Evolutionary conservation across 2,888 invertebrate species (phyloP).

Genomic region (Synergus umbraculus): DNA sequence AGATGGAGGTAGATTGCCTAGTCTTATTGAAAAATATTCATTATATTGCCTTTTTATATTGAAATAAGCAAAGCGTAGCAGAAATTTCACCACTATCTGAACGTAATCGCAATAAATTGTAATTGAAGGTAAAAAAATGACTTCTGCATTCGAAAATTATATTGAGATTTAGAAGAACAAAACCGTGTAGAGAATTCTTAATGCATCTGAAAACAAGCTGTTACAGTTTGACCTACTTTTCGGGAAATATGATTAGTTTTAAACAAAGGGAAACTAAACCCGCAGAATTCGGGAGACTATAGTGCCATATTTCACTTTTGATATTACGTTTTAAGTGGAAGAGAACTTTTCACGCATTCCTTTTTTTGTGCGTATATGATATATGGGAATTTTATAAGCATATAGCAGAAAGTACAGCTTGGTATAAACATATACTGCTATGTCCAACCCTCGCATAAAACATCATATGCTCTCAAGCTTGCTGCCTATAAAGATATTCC

Average conservation of each 20-base stretch:
- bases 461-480: too few species aligned
- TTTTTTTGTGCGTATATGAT: background rate
- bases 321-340: background rate
- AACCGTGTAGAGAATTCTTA: constrained; percentile 23
- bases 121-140: background rate
- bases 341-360: background rate
- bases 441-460: background rate
- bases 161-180: background rate
- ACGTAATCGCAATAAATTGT: too few species aligned
- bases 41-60: background rate
- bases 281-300: background rate
- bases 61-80: background rate
- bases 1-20: too few species aligned
- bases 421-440: background rate
- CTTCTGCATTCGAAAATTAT: background rate
- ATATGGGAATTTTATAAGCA: background rate
- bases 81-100: too few species aligned
- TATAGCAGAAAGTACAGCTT: too few species aligned
- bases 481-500: background rate
- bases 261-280: constrained; percentile 4
- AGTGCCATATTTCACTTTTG: background rate
- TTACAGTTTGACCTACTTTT: constrained; percentile 37
- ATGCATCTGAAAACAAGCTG: constrained; percentile 11
- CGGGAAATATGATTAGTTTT: background rate
- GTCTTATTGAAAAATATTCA: too few species aligned